Conservation (phyloP, 1,140 invertebrate species). For the Druon quercuslanigerum region DNA sequence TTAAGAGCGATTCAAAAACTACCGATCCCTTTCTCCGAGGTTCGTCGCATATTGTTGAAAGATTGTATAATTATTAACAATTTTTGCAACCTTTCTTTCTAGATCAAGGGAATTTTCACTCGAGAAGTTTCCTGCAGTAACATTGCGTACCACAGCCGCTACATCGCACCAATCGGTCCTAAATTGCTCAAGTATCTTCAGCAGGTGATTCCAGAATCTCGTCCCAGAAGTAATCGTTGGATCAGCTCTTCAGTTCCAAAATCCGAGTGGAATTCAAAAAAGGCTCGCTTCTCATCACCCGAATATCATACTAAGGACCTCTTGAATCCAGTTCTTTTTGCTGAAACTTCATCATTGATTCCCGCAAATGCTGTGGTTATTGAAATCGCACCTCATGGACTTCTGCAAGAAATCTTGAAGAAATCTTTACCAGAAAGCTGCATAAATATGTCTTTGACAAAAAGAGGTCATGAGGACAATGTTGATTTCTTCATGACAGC, state of each 20-base stretch:
- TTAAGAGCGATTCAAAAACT: too few relatives aligned
- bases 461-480: too few relatives aligned
- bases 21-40: too few relatives aligned
- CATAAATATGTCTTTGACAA: too few relatives aligned
- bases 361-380: constrained; percentile 65
- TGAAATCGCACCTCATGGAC: too few relatives aligned
- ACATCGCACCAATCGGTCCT: constrained; percentile 77
- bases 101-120: not conserved
- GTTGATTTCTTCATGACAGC: too few relatives aligned
- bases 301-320: constrained; percentile 94
- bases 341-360: constrained; percentile 84
- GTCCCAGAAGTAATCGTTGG: constrained; percentile 84
- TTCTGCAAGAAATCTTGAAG: too few relatives aligned
- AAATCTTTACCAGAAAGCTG: too few relatives aligned
- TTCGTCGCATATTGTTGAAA: too few relatives aligned
- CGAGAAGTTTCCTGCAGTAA: constrained; percentile 53
- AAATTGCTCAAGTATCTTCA: constrained; percentile 82
- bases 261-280: constrained; percentile 80
- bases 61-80: too few relatives aligned
- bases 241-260: constrained; percentile 88
- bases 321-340: constrained; percentile 87
- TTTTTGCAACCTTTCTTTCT: not conserved
- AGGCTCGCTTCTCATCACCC: constrained; percentile 83
- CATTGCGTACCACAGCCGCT: constrained; percentile 81
- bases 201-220: constrained; percentile 79